Conservation (phyloP, 2,797 vertebrate species). For the Gouania willdenowi region DNA sequence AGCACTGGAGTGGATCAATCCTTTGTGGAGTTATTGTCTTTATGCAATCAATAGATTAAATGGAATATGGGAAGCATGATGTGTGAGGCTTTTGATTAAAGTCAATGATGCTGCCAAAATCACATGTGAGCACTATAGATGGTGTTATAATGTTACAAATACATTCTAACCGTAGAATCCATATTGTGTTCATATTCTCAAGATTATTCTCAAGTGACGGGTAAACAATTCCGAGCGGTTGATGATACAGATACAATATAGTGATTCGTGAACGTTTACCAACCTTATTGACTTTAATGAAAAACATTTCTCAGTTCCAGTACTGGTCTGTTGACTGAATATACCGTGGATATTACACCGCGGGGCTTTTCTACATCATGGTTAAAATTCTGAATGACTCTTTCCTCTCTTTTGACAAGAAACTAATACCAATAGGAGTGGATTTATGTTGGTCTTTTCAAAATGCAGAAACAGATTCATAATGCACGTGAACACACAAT, state of each 20-base stretch:
- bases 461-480: too few species aligned
- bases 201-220: too few species aligned
- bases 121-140: slow-evolving; percentile 1
- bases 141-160: too few species aligned
- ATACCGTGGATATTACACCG: slow-evolving; percentile 36
- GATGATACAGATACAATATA: too few species aligned
- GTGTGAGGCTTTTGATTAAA: slow-evolving; percentile 31
- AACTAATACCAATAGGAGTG: too few species aligned
- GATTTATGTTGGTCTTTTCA: too few species aligned
- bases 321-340: neutral
- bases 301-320: slow-evolving; percentile 28
- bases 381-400: slow-evolving; percentile 1
- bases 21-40: slow-evolving; percentile 14
- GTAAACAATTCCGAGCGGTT: too few species aligned
- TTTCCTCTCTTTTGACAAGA: neutral
- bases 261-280: too few species aligned
- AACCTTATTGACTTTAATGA: slow-evolving; percentile 1
- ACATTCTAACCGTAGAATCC: too few species aligned
- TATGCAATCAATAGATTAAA: slow-evolving; percentile 56
- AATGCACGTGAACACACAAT: too few species aligned
- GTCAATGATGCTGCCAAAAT: slow-evolving; percentile 29
- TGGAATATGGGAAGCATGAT: slow-evolving; percentile 6
- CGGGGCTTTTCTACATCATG: slow-evolving; percentile 1
- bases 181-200: too few species aligned
- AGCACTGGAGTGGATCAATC: slow-evolving; percentile 8